Evolutionary conservation across 2,797 vertebrate genomes (phyloP), one percentile per base, ranked within the genome.

Genomic region (Benthosema pterotum): DNA sequence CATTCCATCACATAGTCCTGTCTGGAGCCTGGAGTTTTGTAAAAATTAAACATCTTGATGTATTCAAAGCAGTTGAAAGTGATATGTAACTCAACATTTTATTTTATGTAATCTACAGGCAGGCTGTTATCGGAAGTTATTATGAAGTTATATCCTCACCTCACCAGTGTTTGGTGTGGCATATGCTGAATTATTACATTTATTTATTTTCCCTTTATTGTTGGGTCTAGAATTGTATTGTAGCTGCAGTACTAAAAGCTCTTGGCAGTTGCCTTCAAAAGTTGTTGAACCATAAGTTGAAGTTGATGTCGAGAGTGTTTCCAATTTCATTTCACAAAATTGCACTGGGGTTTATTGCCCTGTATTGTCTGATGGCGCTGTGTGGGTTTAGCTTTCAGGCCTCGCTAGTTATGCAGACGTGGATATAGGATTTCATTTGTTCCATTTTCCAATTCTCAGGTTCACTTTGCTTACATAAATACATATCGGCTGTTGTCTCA

Each of bases 371-470:
- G 42, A 68, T 79, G 46, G 64, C 63, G 68, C 59, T 18, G 72
- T 74, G 70, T 72, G 68, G 80, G 74, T 84, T 83, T 75, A 74
- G 81, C 69, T 66, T 80, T 57, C 67, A 77, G 79, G 71, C 69
- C 70, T 70, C 65, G 75, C 75, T 70, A 82, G 83, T 75, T 84
- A 84, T 86, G 86, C 78, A 87, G 82, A 87, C 80, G 49, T 77
- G 66, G 74, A 79, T 90, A 83, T 92, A 83, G 75, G 63, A 86
- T 93, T 91, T 90, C 87, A 86, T 92, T 91, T 92, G 87, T 91
- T 90, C 90, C 87, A 83, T 87, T 86, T 79, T 77, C 74, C 75
- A 91, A 89, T 87, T 89, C 81, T 89, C 79, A 67, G 77, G 80
- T 91, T 91, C 71, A 72, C 76, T 79, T 68, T 80, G 78, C 84